Base-by-base conservation (phyloP, 1,140 invertebrate genomes). In the Rhyzopertha dominica region DNA sequence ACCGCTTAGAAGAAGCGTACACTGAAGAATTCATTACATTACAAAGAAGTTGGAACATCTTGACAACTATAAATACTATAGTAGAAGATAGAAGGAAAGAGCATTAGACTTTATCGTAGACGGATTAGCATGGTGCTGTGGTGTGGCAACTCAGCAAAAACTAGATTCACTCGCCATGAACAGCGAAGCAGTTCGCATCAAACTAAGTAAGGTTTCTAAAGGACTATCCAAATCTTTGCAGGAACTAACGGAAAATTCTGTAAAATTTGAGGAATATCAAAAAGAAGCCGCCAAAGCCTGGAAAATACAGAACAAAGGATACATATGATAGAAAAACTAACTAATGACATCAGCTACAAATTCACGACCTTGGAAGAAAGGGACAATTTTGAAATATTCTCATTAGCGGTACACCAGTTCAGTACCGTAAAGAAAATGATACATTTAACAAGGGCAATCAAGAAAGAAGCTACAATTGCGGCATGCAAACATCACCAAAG, bases 401-500 rank as follows among this genome's bases (percentile, higher is more conserved):
- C n/a, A n/a, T n/a, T n/a, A n/a, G n/a, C n/a, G n/a, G n/a, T n/a
- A n/a, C 17, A 44, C 24, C 12, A 23, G 4, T 25, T 2, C 12
- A 7, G 13, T 22, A 28, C 18, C 7, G 14, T 28, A 2, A 28
- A 25, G 20, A 24, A 28, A 39, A 29, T 46, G 4, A 26, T 10
- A 10, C 8, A 17, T 7, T 5, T 36, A 9, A 9, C 10, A 17
- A 5, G 14, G 4, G 12, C 12, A 5, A 20, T 18, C 8, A 36
- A 20, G 23, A 13, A 20, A 3, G 9, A 17, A 18, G 16, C 13
- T 4, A 18, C 26, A 1, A 14, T 22, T 9, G n/a, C 16, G n/a
- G 3, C 43, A 1, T 46, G 43, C 18, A 32, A 31, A n/a, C 43
- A 39, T 29, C 43, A 46, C 23, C 43, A 46, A 30, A 14, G 38